A percentile compares a stretch with the other conserved stretches of the same genome.
Conservation (phyloP, 2,113 vertebrate species). For the Gymnorhina tibicen region DNA sequence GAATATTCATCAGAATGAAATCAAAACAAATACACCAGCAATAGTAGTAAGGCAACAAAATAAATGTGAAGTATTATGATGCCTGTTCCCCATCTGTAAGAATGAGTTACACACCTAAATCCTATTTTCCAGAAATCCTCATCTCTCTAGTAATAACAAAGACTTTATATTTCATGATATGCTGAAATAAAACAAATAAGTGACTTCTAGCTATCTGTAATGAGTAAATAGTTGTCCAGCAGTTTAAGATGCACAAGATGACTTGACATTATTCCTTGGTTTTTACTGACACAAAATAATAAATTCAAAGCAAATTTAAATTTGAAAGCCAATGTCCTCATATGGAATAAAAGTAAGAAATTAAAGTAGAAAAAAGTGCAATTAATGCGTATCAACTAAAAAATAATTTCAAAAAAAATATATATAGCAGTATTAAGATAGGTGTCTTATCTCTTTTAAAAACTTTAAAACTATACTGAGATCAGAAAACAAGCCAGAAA, state of each 20-base stretch:
- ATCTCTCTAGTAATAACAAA: background rate
- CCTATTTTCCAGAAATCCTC: background rate
- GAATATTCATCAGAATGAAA: background rate
- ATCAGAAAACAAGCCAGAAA: background rate
- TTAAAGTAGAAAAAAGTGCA: background rate
- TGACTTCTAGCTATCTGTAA: background rate
- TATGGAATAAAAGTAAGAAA: background rate
- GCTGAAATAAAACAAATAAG: background rate
- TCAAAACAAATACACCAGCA: background rate
- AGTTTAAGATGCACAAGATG: background rate
- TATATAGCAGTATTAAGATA: background rate
- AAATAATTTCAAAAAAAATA: background rate
- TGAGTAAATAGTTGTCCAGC: background rate
- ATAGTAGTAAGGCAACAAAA: background rate
- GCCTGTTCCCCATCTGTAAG: background rate
- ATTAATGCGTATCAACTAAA: background rate
- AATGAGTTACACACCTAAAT: background rate
- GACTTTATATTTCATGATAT: background rate
- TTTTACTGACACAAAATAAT: background rate
- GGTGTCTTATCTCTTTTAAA: background rate
- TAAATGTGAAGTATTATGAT: background rate
- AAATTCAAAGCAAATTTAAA: background rate
- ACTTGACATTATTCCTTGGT: background rate
- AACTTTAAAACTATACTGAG: background rate
- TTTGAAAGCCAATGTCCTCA: background rate